phyloP scores from a whole-genome alignment of 2,113 vertebrate species.

The Ptilorrhoa leucosticta region DNA sequence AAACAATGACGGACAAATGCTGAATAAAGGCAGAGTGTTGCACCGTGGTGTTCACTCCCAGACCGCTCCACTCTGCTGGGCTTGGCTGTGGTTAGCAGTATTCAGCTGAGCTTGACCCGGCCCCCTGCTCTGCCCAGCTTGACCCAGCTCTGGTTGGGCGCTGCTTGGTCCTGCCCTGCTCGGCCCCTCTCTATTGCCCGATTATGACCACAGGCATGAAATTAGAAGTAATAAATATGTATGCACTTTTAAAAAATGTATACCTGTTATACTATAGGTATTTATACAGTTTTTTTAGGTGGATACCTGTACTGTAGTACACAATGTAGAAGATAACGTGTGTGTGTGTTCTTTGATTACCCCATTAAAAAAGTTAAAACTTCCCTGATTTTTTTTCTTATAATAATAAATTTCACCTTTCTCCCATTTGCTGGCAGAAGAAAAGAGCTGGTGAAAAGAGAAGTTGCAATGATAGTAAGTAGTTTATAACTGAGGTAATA shows the following conservation, averaged over 20 bases:
- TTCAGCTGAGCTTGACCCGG: neutral
- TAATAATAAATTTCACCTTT: neutral
- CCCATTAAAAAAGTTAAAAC: neutral
- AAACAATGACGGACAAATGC: neutral
- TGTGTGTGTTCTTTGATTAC: neutral
- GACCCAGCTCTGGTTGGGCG: neutral
- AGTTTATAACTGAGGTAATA: neutral
- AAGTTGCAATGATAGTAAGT: neutral
- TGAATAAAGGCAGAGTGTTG: neutral
- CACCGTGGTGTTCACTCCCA: neutral
- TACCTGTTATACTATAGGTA: neutral
- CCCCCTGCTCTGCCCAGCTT: neutral
- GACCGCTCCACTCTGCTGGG: neutral
- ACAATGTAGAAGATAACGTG: neutral
- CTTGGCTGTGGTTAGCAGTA: neutral
- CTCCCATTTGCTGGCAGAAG: neutral
- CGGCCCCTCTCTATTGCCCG: neutral
- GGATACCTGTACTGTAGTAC: neutral
- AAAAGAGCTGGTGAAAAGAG: neutral
- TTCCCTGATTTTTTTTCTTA: neutral
- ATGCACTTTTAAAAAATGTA: neutral
- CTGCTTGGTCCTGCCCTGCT: neutral
- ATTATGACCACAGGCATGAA: neutral
- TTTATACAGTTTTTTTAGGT: neutral
- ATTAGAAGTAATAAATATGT: neutral